Conservation (phyloP, 2,797 vertebrate genomes). For the Petrocephalus schoutedeni region DNA sequence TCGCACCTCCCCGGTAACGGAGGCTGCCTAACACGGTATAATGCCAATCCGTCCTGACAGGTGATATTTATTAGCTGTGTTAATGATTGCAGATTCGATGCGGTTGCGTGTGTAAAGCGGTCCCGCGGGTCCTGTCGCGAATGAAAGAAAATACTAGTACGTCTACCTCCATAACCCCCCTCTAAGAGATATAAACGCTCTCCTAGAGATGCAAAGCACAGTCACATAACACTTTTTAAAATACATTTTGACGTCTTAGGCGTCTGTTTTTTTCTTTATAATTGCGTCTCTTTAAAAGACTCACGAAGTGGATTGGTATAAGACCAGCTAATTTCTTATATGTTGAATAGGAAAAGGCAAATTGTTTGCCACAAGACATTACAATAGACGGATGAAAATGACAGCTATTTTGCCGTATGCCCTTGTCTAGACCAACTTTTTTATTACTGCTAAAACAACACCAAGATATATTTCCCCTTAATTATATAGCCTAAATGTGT, state of each 20-base stretch:
- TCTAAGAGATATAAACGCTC: not conserved
- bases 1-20: slow-evolving; percentile 1
- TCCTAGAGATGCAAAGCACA: not conserved
- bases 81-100: slow-evolving; percentile 61
- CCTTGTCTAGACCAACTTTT: not conserved
- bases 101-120: slow-evolving; percentile 43
- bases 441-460: not conserved
- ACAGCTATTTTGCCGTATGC: not conserved
- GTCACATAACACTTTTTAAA: not conserved
- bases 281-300: slow-evolving; percentile 14
- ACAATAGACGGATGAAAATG: not conserved
- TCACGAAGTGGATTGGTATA: not conserved
- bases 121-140: slow-evolving; percentile 41
- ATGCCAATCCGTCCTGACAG: slow-evolving; percentile 38
- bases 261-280: not conserved
- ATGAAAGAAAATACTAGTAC: slow-evolving; percentile 26
- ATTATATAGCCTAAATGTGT: not conserved
- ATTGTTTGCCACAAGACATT: not conserved
- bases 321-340: not conserved
- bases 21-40: slow-evolving; percentile 34
- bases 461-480: not conserved
- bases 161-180: not conserved
- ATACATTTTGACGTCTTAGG: not conserved
- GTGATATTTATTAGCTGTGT: slow-evolving; percentile 56
- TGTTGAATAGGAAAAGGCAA: not conserved